These are phyloP conservation scores for Coranthus polyacanthus DNA, from an alignment of 2,797 vertebrate species.

Conservation along the genomic window DNA sequence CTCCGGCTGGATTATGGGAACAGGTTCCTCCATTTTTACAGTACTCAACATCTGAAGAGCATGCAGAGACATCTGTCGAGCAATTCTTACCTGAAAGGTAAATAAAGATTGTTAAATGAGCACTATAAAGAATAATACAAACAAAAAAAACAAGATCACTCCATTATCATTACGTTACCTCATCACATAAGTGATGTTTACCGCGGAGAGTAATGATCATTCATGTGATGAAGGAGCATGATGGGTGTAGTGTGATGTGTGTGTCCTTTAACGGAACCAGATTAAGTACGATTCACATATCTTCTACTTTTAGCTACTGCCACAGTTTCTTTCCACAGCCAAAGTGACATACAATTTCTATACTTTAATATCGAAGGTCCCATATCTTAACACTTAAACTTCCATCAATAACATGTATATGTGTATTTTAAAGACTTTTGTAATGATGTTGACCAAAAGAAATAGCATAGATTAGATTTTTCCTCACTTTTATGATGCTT, in stretches of 20 bases:
- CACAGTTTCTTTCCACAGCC: conserved; percentile 8
- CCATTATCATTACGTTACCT: conserved; percentile 21
- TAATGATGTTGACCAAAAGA: no score
- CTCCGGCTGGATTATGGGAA: conserved; percentile 63
- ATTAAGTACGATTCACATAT: conserved; percentile 15
- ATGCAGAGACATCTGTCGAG: conserved; percentile 80
- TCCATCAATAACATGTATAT: no score
- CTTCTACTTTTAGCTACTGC: conserved; percentile 9
- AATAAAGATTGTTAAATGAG: conserved; percentile 32
- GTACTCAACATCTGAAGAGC: conserved; percentile 67
- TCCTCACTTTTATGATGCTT: no score
- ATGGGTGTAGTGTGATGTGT: conserved; percentile 2
- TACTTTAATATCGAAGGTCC: not conserved
- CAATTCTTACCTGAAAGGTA: conserved; percentile 86
- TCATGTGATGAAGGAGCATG: conserved; percentile 13
- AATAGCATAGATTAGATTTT: no score
- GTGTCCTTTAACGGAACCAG: conserved; percentile 28
- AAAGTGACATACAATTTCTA: conserved; percentile 3
- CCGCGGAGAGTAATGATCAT: conserved; percentile 30
- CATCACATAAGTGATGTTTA: conserved; percentile 26
- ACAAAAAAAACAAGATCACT: not conserved
- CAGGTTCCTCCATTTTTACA: conserved; percentile 86
- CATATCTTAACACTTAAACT: no score
- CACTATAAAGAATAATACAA: conserved; percentile 8
- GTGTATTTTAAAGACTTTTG: no score